Evolutionary conservation across 1,140 invertebrate species (phyloP).

Genomic region (Diabrotica virgifera): DNA sequence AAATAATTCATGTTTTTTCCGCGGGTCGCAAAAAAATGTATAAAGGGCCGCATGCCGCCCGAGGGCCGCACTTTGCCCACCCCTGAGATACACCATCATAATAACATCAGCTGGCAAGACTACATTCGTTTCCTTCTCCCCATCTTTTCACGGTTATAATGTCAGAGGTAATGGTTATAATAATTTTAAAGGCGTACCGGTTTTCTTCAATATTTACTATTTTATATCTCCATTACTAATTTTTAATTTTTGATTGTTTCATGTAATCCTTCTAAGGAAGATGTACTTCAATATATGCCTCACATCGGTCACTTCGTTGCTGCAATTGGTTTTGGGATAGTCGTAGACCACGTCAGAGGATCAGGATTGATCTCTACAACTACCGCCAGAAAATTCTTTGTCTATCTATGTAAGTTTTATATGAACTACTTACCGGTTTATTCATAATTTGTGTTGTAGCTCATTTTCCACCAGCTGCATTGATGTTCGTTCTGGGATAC

Average conservation of each 20-base stretch:
- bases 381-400: slow-evolving; percentile 58
- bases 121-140: no score
- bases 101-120: no score
- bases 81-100: no score
- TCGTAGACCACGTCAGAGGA: slow-evolving; percentile 57
- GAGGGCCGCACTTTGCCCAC: no score
- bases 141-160: no score
- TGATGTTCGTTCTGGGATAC: slow-evolving; percentile 60
- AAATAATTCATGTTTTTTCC: no score
- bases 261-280: slow-evolving; percentile 48
- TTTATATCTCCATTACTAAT: no score
- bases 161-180: background rate
- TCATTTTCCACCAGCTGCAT: slow-evolving; percentile 57
- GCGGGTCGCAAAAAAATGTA: no score
- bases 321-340: slow-evolving; percentile 55
- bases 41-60: no score
- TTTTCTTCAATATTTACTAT: no score
- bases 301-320: slow-evolving; percentile 60
- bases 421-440: background rate
- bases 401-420: slow-evolving; percentile 55
- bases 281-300: slow-evolving; percentile 56
- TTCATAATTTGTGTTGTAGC: slow-evolving; percentile 44
- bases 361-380: slow-evolving; percentile 58
- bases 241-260: no score
- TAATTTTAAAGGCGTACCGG: background rate